Evolutionary conservation across 1,140 invertebrate genomes (phyloP), one percentile per base, ranked within the genome.

Genomic region (Aphis craccivora): DNA sequence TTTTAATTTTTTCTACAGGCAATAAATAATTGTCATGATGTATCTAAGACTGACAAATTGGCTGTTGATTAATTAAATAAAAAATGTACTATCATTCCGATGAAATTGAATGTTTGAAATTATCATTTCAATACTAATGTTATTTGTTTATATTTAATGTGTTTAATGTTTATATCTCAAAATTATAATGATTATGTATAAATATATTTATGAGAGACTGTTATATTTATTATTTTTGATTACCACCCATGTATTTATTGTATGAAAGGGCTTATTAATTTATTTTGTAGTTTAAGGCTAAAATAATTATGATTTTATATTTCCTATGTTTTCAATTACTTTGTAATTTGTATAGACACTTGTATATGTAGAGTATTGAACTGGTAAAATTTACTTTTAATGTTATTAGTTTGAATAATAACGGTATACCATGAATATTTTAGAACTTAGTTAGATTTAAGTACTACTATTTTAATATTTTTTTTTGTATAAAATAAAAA

Each of bases 1-100:
- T 76, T n/a, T 76, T 76, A n/a, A n/a, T 67, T 51, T 76, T 76
- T 23, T 53, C 20, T 76, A n/a, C 6, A 76, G 60, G 60, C 60
- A 76, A 89, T 55, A 4, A 37, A 48, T 48, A 88, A 55, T 55
- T 89, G 35, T 55, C 35, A 89, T 89, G 35, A 89, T 89, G 35
- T 89, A 48, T 88, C 20, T 55, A 89, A 89, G 87, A 89, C 87
- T 89, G 87, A 55, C 35, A 55, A 53, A 89, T 55, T 53, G 87
- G 87, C 87, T 89, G 87, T 89, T 89, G 25, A 76, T 53, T 48
- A 55, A 40, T 89, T 37, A 40, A 51, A 25, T 60, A 40, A 60
- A 20, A 30, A 88, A 30, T n/a, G 5, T 89, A 89, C 6, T 37
- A 76, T 90, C 51, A 40, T 90, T 90, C 51, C 88, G 4, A 60